Base-by-base conservation (phyloP, 2,113 vertebrate species). In the Pelecanoides urinatrix region DNA sequence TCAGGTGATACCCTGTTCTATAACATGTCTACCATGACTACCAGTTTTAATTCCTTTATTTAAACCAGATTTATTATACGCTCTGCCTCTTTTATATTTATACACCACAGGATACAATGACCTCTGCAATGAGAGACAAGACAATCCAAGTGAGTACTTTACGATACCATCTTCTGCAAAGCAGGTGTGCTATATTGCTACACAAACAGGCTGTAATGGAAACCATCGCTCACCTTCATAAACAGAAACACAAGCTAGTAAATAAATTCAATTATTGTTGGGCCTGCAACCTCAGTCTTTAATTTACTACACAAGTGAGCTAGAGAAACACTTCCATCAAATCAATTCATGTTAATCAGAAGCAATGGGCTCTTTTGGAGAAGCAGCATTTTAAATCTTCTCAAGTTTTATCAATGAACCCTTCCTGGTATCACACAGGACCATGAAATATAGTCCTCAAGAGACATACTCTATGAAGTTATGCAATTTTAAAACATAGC, bases 291-390 rank as follows among this genome's bases (percentile, higher is more conserved):
- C 53, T 79, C 78, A 62, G 70, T 21, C 84, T 96, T 94, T 90
- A 92, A 97, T 97, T 97, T 97, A 93, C 74, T 82, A 63, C 32
- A 42, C 16, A 82, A 95, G 62, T 59, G 86, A 93, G 89, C 47
- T 74, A 50, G 55, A 86, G 53, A 73, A 95, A 94, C 26, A 23
- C 62, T 88, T 96, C 84, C 84, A 79, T 88, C 92, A 91, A 83
- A 95, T 91, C 83, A 79, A 45, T 92, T 89, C 26, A 58, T 52
- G 67, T 70, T 91, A 91, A 96, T 95, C 89, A 88, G 84, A 96
- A 92, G 47, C 77, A 73, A 73, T 4, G 11, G n/a, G 23, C 18
- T 95, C 22, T 77, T 95, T n/a, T 45, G 38, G 75, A 96, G 85
- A 79, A 86, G 53, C 32, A 63, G 40, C 3, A 53, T 82, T 89